Percentiles rank a stretch among this genome's conserved stretches.
These are phyloP conservation scores for Acleris sparsana DNA, from an alignment of 2,888 invertebrate species.

Conservation along the genomic window DNA sequence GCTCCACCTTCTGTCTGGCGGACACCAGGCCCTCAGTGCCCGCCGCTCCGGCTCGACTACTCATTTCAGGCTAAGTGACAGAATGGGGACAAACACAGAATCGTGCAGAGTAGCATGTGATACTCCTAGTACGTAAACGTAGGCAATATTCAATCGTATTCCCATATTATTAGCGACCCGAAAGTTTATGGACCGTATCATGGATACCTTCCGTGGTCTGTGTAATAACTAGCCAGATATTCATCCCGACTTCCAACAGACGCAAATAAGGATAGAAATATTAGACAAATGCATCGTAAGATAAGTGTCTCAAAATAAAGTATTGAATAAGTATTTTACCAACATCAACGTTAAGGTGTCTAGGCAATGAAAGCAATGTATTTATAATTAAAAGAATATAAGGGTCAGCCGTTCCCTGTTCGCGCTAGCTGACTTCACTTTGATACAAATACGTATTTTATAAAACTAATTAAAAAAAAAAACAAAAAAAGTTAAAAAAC, in stretches of 20 bases:
- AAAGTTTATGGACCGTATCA: conserved; percentile 33
- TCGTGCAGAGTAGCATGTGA: conserved; percentile 77
- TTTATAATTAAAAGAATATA: conserved; percentile 73
- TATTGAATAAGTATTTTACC: conserved; percentile 83
- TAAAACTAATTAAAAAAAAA: conserved; percentile 61
- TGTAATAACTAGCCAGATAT: conserved; percentile 43
- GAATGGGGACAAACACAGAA: conserved; percentile 66
- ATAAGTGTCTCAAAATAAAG: conserved; percentile 75
- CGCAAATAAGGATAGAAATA: conserved; percentile 72
- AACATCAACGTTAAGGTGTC: conserved; percentile 74
- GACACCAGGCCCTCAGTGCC: not conserved
- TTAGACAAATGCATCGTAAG: conserved; percentile 79
- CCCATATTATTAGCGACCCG: conserved; percentile 52
- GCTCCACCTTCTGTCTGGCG: not conserved
- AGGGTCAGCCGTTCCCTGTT: conserved; percentile 76
- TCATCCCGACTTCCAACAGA: conserved; percentile 70
- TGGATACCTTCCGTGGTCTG: conserved; percentile 46
- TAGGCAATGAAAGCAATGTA: conserved; percentile 80
- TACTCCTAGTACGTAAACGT: conserved; percentile 72
- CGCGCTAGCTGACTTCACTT: conserved; percentile 77
- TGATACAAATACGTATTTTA: conserved; percentile 82
- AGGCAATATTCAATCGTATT: conserved; percentile 60
- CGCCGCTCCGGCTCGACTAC: conserved; percentile 10
- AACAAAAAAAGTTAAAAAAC: conserved; percentile 68
- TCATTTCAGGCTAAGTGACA: conserved; percentile 43